These are phyloP conservation scores for Zoanthus gigantus DNA, from an alignment of 92 coral and sea anemone genomes.

Conservation along the genomic window DNA sequence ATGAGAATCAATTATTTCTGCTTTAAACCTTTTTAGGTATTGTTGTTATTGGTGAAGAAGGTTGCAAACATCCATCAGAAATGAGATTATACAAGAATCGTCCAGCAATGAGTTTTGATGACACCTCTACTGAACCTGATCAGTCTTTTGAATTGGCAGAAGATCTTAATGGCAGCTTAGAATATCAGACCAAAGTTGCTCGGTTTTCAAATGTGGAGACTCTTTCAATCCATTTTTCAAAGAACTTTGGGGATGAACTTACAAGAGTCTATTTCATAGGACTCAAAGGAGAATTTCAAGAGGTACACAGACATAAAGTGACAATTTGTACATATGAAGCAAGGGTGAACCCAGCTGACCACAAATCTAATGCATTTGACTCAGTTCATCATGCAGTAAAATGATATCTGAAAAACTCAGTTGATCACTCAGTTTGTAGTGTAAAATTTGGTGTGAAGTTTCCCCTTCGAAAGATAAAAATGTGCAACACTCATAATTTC, in stretches of 20 bases:
- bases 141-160: conserved; percentile 89
- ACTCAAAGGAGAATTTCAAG: conserved; percentile 91
- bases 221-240: conserved; percentile 90
- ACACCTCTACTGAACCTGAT: conserved; percentile 85
- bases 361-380: conserved; percentile 87
- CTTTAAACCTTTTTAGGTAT: conserved; percentile 30
- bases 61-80: conserved; percentile 88
- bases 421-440: no score
- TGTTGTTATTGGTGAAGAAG: conserved; percentile 93
- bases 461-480: neutral
- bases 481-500: no score
- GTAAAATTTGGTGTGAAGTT: neutral
- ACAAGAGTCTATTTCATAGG: conserved; percentile 92
- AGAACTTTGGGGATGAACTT: conserved; percentile 95
- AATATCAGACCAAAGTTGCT: conserved; percentile 91
- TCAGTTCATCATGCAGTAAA: conserved; percentile 81
- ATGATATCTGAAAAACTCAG: neutral
- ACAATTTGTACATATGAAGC: conserved; percentile 98
- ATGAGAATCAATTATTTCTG: no score
- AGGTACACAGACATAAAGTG: conserved; percentile 92
- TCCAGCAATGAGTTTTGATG: conserved; percentile 96
- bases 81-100: conserved; percentile 95
- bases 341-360: conserved; percentile 95
- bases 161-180: conserved; percentile 90
- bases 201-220: conserved; percentile 94